These are phyloP conservation scores for Cacatua alba DNA, from an alignment of 2,113 vertebrate genomes.

Conservation along the genomic window DNA sequence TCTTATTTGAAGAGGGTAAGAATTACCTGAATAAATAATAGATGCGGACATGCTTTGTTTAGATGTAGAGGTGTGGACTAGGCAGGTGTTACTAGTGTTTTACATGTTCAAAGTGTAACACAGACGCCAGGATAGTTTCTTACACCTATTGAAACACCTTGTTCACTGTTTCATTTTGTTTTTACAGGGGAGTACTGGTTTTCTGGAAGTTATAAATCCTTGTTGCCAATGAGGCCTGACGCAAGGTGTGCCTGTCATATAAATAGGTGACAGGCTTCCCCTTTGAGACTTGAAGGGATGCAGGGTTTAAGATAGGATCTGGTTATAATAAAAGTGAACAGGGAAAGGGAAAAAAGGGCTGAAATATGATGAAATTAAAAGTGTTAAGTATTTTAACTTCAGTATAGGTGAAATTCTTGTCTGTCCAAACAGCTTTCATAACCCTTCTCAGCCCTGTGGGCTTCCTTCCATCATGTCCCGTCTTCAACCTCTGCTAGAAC, in stretches of 20 bases:
- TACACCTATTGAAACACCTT: not conserved
- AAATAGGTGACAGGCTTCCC: not conserved
- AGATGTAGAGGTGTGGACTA: not conserved
- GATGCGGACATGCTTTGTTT: not conserved
- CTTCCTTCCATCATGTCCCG: not conserved
- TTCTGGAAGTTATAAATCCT: not conserved
- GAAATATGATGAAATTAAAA: not conserved
- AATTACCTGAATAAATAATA: not conserved
- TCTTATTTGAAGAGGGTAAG: not conserved
- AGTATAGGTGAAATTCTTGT: not conserved
- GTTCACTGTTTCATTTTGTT: not conserved
- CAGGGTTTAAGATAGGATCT: not conserved
- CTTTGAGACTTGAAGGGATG: not conserved
- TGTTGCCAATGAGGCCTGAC: not conserved
- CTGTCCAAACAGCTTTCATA: not conserved
- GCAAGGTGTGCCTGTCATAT: not conserved
- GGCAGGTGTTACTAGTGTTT: not conserved
- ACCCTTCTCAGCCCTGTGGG: not conserved
- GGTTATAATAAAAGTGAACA: not conserved
- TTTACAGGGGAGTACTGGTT: not conserved
- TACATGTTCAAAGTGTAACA: not conserved
- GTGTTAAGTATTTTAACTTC: not conserved
- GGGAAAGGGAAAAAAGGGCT: not conserved
- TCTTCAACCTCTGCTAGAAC: not conserved
- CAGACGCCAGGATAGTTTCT: not conserved